Evolutionary conservation across 1,140 invertebrate species (phyloP).

Genomic region (Drosophila navojoa): DNA sequence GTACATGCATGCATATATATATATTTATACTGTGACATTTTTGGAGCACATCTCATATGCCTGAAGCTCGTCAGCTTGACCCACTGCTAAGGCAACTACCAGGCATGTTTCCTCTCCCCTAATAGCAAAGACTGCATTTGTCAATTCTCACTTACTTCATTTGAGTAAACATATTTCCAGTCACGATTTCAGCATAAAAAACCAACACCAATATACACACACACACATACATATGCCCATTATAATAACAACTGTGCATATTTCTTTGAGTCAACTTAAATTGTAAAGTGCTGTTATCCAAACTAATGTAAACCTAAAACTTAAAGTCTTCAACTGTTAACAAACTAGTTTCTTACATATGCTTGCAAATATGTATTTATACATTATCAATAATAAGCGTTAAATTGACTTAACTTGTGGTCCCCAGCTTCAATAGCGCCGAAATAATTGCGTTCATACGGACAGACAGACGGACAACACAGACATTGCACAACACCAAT

Average conservation of each 20-base stretch:
- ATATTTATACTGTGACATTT: conserved; percentile 41
- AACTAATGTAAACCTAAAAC: neutral
- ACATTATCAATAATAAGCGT: too few species aligned
- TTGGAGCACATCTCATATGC: conserved; percentile 62
- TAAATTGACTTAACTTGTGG: too few species aligned
- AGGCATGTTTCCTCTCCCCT: neutral
- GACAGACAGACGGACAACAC: too few species aligned
- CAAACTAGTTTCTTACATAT: too few species aligned
- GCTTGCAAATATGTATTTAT: too few species aligned
- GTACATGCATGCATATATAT: conserved; percentile 7
- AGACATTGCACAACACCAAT: too few species aligned
- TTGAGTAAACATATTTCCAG: conserved; percentile 81
- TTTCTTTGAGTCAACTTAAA: conserved; percentile 33
- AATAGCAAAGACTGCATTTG: conserved; percentile 54
- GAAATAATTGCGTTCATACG: too few species aligned
- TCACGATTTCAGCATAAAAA: conserved; percentile 78
- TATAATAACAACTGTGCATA: too few species aligned
- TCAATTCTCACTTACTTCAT: conserved; percentile 80
- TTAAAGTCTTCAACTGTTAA: too few species aligned
- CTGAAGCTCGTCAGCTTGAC: conserved; percentile 49
- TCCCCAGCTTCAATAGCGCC: too few species aligned
- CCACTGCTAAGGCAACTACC: conserved; percentile 27
- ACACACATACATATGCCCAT: too few species aligned
- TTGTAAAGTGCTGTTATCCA: neutral
- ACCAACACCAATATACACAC: conserved; percentile 29